Evolutionary conservation across 2,888 invertebrate species (phyloP), one percentile per base, ranked within the genome.

Genomic region (Scaptomyza reducta): DNA sequence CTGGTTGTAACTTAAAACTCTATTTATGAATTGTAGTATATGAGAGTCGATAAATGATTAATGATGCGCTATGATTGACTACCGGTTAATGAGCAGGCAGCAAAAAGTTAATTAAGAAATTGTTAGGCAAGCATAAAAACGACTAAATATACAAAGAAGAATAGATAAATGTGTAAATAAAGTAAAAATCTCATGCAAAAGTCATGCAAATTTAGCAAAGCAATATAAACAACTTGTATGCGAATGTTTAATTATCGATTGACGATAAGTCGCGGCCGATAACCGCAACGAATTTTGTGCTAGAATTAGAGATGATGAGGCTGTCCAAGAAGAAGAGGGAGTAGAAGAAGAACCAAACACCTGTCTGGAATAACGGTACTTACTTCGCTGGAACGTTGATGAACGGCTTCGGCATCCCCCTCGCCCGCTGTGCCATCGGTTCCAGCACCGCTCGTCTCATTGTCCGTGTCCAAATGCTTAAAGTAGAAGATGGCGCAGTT

Each of bases 401-500:
- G 40, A 35, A 42, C 53, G 7, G 44, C 9, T 9, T 67, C 69
- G 22, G 16, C 14, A n/a, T 80, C 89, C 51, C 70, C 72, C 38
- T 82, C 79, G 44, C 67, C 82, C 6, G 76, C 74, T 22, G 49
- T 49, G 14, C 71, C 76, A 69, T 81, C 90, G 31, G 77, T 88
- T 29, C 86, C 89, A 33, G 79, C 79, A 56, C 87, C 89, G 87
- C 95, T 89, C 44, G 90, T 90, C 90, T 97, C 97, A 11, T 96
- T 96, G 90, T 97, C 97, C 13, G 97, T 97, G 90, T 97, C 97
- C 91, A 95, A 94, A 91, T 97, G 97, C 91, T 94, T 95, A 92
- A 96, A 97, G 92, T 97, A 97, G 92, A 96, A 97, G 69, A 95
- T 96, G 77, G 95, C 97, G 90, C 95, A 94, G 90, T 97, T 96